These are phyloP conservation scores for Eciton burchellii DNA, from an alignment of 1,140 invertebrate genomes.

Conservation along the genomic window DNA sequence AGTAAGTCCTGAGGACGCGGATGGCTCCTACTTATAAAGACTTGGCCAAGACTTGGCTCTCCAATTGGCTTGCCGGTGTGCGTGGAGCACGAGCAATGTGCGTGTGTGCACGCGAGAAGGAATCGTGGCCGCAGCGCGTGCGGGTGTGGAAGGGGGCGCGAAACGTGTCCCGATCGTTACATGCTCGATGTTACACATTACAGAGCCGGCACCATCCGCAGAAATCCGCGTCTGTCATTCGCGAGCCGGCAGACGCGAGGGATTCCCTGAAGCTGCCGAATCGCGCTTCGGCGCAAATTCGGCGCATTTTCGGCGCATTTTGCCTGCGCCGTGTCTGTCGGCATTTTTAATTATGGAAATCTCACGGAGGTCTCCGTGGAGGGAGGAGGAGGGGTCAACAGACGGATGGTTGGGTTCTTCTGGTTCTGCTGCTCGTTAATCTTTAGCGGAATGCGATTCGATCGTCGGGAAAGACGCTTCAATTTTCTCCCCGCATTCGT, in stretches of 20 bases:
- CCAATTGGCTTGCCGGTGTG: slow-evolving; percentile 72
- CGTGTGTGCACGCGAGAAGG: slow-evolving; percentile 64
- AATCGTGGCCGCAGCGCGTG: slow-evolving; percentile 62
- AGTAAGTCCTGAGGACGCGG: slow-evolving; percentile 85
- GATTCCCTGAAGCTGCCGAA: too few species aligned
- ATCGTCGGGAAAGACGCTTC: background rate
- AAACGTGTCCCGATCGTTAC: slow-evolving; percentile 72
- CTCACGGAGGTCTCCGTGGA: too few species aligned
- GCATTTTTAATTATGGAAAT: too few species aligned
- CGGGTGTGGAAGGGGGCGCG: slow-evolving; percentile 72
- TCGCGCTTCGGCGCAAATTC: too few species aligned
- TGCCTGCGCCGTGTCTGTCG: too few species aligned
- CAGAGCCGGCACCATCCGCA: slow-evolving; percentile 28
- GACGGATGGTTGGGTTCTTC: background rate
- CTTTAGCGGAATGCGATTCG: background rate
- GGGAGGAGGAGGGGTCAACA: too few species aligned
- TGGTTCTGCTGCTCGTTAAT: background rate
- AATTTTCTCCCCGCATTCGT: background rate
- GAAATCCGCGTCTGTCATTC: slow-evolving; percentile 29
- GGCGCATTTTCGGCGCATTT: too few species aligned
- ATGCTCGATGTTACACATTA: slow-evolving; percentile 72
- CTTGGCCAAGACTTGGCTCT: slow-evolving; percentile 77
- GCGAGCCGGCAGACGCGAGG: background rate
- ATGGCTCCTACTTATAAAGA: slow-evolving; percentile 86
- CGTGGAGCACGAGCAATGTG: slow-evolving; percentile 36